Evolutionary conservation across 2,797 vertebrate species (phyloP).

Genomic region (Sparidentex hasta): DNA sequence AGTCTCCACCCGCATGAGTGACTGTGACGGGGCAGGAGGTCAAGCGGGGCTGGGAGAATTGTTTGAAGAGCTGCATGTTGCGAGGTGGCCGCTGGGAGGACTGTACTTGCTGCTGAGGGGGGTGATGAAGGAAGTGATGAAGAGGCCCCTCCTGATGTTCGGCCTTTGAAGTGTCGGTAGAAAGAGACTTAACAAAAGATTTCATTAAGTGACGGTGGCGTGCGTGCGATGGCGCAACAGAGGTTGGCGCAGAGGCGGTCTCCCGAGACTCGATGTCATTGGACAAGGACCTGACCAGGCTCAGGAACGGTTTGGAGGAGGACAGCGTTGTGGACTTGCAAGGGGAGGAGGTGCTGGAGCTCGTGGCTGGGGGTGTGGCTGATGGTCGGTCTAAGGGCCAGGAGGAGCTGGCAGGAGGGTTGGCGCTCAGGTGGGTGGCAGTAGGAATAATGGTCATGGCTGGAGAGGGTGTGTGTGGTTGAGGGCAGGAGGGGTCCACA

Average conservation of each 20-base stretch:
- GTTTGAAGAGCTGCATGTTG: constrained; percentile 97
- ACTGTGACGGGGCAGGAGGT: constrained; percentile 85
- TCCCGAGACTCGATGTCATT: constrained; percentile 95
- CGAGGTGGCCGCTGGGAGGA: constrained; percentile 85
- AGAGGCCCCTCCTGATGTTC: constrained; percentile 73
- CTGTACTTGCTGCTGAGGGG: constrained; percentile 77
- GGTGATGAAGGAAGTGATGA: constrained; percentile 58
- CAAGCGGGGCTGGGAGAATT: constrained; percentile 96
- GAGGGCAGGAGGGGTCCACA: constrained; percentile 36
- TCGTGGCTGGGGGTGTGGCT: constrained; percentile 45
- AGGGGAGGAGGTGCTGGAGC: constrained; percentile 74
- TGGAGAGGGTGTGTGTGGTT: constrained; percentile 63
- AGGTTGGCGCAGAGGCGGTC: constrained; percentile 43
- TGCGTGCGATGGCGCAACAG: constrained; percentile 75
- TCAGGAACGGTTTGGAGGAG: constrained; percentile 93
- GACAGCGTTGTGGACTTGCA: constrained; percentile 79
- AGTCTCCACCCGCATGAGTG: constrained; percentile 86
- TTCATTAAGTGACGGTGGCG: constrained; percentile 97
- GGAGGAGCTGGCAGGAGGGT: constrained; percentile 83
- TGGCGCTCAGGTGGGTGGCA: constrained; percentile 71
- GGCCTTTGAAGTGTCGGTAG: constrained; percentile 91
- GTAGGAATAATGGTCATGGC: constrained; percentile 75
- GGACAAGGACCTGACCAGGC: constrained; percentile 94
- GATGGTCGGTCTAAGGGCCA: constrained; percentile 85
- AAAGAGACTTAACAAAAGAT: constrained; percentile 96